Evolutionary conservation across 2,797 vertebrate species (phyloP).

Genomic region (Enteromius trimaculatus): DNA sequence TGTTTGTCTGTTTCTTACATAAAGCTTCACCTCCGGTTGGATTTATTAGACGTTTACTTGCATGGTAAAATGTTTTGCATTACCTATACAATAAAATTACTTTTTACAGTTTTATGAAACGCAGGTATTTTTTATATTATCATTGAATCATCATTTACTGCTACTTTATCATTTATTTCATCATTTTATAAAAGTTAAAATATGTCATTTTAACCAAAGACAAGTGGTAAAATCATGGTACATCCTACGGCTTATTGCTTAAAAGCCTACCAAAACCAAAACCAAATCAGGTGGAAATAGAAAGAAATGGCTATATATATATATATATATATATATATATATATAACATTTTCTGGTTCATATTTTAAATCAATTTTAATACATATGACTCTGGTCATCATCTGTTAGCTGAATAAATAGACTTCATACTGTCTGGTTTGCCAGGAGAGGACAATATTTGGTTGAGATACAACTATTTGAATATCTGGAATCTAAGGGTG

Average conservation of each 20-base stretch:
- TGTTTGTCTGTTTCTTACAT: not conserved
- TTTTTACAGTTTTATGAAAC: not conserved
- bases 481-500: too few relatives aligned
- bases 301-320: not conserved
- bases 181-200: not conserved
- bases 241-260: not conserved
- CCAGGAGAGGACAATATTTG: too few relatives aligned
- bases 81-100: not conserved
- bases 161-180: not conserved
- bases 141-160: not conserved
- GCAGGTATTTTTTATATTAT: not conserved
- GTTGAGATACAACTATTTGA: too few relatives aligned
- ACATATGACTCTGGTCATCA: too few relatives aligned
- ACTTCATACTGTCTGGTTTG: too few relatives aligned
- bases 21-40: not conserved
- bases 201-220: not conserved
- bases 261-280: too few relatives aligned
- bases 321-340: not conserved
- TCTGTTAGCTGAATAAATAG: too few relatives aligned
- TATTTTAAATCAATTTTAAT: too few relatives aligned
- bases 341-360: too few relatives aligned
- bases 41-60: not conserved
- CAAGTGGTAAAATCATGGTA: not conserved
- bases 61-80: not conserved
- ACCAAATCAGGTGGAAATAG: not conserved